A percentile compares a stretch with the other conserved stretches of the same genome.
Evolutionary conservation across 2,888 invertebrate genomes (phyloP).

Genomic region (Hylaea fasciaria): DNA sequence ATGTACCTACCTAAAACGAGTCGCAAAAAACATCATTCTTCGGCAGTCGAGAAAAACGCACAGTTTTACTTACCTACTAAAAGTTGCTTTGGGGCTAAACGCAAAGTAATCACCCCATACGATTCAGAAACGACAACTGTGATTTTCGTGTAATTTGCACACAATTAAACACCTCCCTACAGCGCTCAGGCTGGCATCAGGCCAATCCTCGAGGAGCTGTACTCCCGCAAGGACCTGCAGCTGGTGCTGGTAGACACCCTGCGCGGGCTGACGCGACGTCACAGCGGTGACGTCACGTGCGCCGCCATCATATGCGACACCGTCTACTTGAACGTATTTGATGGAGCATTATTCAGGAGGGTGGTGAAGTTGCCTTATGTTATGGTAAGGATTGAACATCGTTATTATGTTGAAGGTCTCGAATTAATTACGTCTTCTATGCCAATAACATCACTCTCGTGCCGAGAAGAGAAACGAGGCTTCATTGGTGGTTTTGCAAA

Average conservation of each 20-base stretch:
- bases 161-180: no score
- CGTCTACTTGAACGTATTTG: conserved; percentile 81
- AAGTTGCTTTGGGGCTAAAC: no score
- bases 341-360: conserved; percentile 74
- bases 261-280: conserved; percentile 49
- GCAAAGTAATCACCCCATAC: no score
- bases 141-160: no score
- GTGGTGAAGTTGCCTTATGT: conserved; percentile 77
- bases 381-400: conserved; percentile 67
- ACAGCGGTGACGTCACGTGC: conserved; percentile 73
- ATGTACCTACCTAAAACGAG: no score
- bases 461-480: background rate
- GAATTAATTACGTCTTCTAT: no score
- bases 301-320: conserved; percentile 81
- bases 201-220: conserved; percentile 54
- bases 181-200: conserved; percentile 53
- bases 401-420: no score
- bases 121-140: no score
- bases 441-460: no score
- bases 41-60: no score
- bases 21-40: no score
- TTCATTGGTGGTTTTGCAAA: background rate
- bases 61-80: no score
- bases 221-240: conserved; percentile 63
- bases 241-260: conserved; percentile 64